These are phyloP conservation scores for Pteromalus puparum DNA, from an alignment of 1,140 invertebrate genomes.

Conservation along the genomic window DNA sequence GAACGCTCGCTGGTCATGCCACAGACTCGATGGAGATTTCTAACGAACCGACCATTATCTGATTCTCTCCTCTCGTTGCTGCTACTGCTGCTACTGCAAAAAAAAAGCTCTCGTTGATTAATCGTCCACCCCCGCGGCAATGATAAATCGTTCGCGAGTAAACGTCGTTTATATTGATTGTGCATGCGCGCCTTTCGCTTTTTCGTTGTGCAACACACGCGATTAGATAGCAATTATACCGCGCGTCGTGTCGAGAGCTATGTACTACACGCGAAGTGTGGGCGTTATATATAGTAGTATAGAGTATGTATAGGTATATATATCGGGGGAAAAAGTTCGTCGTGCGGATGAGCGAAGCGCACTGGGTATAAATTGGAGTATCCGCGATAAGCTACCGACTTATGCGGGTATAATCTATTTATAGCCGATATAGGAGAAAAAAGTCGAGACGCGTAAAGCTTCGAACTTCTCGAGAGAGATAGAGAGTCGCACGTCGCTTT, in stretches of 20 bases:
- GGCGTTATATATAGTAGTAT: neutral
- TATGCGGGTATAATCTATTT: constrained; percentile 2
- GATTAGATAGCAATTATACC: neutral
- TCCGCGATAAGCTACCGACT: neutral
- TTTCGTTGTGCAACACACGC: neutral
- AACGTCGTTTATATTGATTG: constrained; percentile 34
- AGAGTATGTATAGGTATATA: too few species aligned
- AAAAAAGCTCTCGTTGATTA: constrained; percentile 30
- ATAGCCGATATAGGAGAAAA: neutral
- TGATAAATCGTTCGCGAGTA: constrained; percentile 20
- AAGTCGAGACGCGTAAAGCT: neutral
- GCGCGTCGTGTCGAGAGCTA: neutral
- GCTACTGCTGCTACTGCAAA: neutral
- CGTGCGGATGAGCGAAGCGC: neutral
- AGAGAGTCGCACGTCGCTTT: too few species aligned
- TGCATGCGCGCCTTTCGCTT: neutral
- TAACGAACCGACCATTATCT: constrained; percentile 34
- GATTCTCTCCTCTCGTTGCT: neutral
- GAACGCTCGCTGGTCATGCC: constrained; percentile 7
- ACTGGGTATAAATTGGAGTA: neutral
- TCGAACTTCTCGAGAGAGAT: too few species aligned
- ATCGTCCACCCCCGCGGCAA: neutral
- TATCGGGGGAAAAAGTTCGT: neutral
- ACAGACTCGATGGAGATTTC: constrained; percentile 21
- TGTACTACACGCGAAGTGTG: neutral